Evolutionary conservation across 2,113 vertebrate species (phyloP), one percentile per base, ranked within the genome.

Genomic region (Chlamydotis undulata): DNA sequence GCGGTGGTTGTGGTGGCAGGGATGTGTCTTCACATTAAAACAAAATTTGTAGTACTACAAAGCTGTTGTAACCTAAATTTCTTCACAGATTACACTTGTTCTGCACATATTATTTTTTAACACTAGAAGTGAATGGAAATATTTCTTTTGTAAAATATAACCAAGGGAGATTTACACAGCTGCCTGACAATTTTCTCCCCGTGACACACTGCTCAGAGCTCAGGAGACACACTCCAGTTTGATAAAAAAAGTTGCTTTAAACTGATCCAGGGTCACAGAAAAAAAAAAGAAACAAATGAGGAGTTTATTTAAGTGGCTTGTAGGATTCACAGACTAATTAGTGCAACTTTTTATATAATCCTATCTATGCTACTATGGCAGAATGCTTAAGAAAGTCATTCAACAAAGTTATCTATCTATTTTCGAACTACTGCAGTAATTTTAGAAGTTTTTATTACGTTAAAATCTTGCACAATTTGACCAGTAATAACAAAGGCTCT

Each of bases 331-430:
- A 1, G 19, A 26, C 28, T 45, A 37, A 67, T 43, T 31, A 69
- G n/a, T 0, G 7, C 31, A 69, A n/a, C 41, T 39, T 39, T 10
- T 25, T 28, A 17, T 12, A n/a, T 5, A 77, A 53, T 5, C 0
- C 0, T 12, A 55, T 19, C 47, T 63, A 19, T 2, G 25, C n/a
- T 15, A 24, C 1, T 35, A 14, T 1, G 4, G 41, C 5, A 65
- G 45, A 69, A 76, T 25, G 37, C 9, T 11, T 56, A 4, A 60
- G 43, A 19, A 41, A 61, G 18, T 37, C 24, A 69, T 43, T 45
- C 19, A 29, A 43, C 10, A n/a, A 5, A 41, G 50, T 23, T 21
- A 61, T 11, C 47, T 26, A 9, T 52, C 29, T n/a, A 17, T 45
- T 70, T 90, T 31, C 13, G 50, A 85, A 41, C 45, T 57, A 29